A percentile compares a stretch with the other conserved stretches of the same genome.
These are phyloP conservation scores for Abscondita cerata DNA, from an alignment of 2,888 invertebrate genomes.

Conservation along the genomic window DNA sequence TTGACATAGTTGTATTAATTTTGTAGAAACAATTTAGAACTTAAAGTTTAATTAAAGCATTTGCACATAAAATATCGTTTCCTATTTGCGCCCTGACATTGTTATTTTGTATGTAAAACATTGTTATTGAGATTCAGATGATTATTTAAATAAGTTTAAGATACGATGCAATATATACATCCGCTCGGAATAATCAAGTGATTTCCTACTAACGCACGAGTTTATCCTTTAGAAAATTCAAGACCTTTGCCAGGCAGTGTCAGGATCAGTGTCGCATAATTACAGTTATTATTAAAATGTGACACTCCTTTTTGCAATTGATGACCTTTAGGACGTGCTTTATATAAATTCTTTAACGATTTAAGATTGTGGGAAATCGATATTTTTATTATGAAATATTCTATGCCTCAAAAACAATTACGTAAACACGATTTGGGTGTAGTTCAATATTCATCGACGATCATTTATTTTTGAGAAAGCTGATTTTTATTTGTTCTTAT, in stretches of 20 bases:
- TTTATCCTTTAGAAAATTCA: conserved; percentile 37
- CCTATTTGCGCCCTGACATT: no score
- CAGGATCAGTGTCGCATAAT: conserved; percentile 42
- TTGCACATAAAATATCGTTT: conserved; percentile 6
- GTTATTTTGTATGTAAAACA: no score
- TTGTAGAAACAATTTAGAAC: conserved; percentile 31
- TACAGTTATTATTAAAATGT: conserved; percentile 38
- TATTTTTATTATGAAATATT: conserved; percentile 16
- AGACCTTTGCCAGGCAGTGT: conserved; percentile 37
- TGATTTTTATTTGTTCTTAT: conserved; percentile 20
- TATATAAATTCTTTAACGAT: conserved; percentile 28
- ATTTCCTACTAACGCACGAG: conserved; percentile 39
- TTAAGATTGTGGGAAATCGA: conserved; percentile 36
- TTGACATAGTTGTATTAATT: conserved; percentile 35
- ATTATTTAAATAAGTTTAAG: background rate
- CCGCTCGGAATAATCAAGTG: conserved; percentile 23
- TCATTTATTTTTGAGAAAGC: background rate
- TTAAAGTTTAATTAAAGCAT: conserved; percentile 24
- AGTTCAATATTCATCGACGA: background rate
- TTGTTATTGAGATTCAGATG: background rate
- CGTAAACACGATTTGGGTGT: conserved; percentile 2
- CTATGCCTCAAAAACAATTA: conserved; percentile 6
- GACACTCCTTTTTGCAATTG: conserved; percentile 39
- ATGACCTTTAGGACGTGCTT: conserved; percentile 40
- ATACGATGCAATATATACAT: background rate